These are phyloP conservation scores for Erpobdella octoculata DNA, from an alignment of 2,888 invertebrate genomes.

Conservation along the genomic window DNA sequence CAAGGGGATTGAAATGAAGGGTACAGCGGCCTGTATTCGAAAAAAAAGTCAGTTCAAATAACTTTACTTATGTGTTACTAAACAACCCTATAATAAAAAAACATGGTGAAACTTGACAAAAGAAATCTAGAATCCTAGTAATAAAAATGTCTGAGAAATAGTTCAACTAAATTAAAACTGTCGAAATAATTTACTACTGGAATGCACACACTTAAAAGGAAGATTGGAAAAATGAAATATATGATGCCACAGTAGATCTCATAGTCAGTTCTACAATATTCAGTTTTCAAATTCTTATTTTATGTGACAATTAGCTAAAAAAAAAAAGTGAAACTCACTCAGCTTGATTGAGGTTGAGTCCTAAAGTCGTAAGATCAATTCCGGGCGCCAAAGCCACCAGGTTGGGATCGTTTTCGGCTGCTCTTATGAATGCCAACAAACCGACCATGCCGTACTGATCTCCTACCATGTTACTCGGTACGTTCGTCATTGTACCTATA, in stretches of 20 bases:
- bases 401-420: conserved; percentile 92
- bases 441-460: conserved; percentile 99
- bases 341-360: conserved; percentile 93
- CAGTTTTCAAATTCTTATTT: neutral
- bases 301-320: neutral
- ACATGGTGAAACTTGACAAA: too few species aligned
- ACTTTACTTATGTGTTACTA: too few species aligned
- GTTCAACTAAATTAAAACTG: too few species aligned
- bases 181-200: too few species aligned
- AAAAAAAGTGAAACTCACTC: conserved; percentile 59
- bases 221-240: too few species aligned
- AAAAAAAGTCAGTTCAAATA: too few species aligned
- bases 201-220: too few species aligned
- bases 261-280: too few species aligned
- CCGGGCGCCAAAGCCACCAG: conserved; percentile 91
- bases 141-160: too few species aligned
- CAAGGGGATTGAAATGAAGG: conserved; percentile 97
- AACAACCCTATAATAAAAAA: too few species aligned
- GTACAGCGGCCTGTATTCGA: conserved; percentile 64
- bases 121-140: neutral
- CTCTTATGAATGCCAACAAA: conserved; percentile 90
- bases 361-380: conserved; percentile 92
- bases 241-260: too few species aligned
- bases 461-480: conserved; percentile 94
- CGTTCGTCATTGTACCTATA: conserved; percentile 89